Base-by-base conservation (phyloP, 1,140 invertebrate genomes). In the Eumeta japonica region DNA sequence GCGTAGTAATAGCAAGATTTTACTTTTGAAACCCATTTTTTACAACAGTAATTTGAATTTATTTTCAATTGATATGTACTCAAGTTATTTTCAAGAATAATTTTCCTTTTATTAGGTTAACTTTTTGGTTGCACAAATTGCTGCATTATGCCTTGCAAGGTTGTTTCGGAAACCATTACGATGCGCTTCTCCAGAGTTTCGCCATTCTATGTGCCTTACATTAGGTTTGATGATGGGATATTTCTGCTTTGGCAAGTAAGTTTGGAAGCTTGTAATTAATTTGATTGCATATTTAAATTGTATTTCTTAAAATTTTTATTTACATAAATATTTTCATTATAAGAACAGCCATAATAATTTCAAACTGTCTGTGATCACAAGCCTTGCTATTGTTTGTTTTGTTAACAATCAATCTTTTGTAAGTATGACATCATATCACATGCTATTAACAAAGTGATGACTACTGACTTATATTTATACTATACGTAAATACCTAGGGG, bases 211-310 rank as follows among this genome's bases (percentile, higher is more conserved):
- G 56, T 87, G 87, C 40, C 78, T 92, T 20, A 57, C 84, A 30
- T 75, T 88, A 59, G 90, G 90, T 33, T 74, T 92, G 50, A 61
- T 80, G 39, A 82, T 92, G 55, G 87, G 87, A 43, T 90, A 88
- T 76, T 92, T 93, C 72, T 91, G 89, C 72, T 93, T 91, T 76
- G 90, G 91, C 74, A 83, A 81, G 83, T 88, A 82, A 85, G 82
- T 78, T 53, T 35, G 44, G 28, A 38, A 39, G n/a, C n/a, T n/a
- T n/a, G n/a, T n/a, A n/a, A n/a, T n/a, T n/a, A n/a, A n/a, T n/a
- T n/a, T n/a, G n/a, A n/a, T n/a, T n/a, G n/a, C n/a, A n/a, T n/a
- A n/a, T n/a, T n/a, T n/a, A n/a, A n/a, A n/a, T n/a, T n/a, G n/a
- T n/a, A n/a, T n/a, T n/a, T n/a, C n/a, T n/a, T n/a, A n/a, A n/a